phyloP scores from a whole-genome alignment of 2,797 vertebrate species.

The Artibeus lituratus region DNA sequence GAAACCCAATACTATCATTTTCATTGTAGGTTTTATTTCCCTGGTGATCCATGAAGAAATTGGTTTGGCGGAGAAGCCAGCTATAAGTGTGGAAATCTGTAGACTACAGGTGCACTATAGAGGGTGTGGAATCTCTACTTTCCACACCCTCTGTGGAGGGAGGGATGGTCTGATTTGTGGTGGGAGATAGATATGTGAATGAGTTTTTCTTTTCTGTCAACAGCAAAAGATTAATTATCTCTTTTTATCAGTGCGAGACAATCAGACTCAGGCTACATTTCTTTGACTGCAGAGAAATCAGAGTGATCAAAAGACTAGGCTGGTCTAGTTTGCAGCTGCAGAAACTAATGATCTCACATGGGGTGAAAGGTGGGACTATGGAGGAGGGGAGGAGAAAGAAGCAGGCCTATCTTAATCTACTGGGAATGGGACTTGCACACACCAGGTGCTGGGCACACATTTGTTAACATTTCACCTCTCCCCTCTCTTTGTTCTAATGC shows the following conservation, averaged over 20 bases:
- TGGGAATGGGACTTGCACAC: background rate
- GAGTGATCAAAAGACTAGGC: background rate
- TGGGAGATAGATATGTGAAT: too few relatives aligned
- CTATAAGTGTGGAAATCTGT: background rate
- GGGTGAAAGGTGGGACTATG: too few relatives aligned
- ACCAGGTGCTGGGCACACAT: too few relatives aligned
- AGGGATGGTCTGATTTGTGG: background rate
- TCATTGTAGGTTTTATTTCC: constrained; percentile 68
- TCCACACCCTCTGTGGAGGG: background rate
- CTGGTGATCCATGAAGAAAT: constrained; percentile 54
- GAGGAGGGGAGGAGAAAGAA: background rate
- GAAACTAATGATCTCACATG: background rate
- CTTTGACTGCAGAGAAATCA: background rate
- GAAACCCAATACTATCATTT: constrained; percentile 58
- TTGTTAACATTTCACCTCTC: background rate
- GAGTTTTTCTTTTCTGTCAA: background rate
- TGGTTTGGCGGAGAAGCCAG: constrained; percentile 24
- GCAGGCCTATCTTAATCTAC: background rate
- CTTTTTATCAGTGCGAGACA: background rate
- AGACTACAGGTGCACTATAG: background rate
- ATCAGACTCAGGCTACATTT: background rate
- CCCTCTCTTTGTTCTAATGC: background rate
- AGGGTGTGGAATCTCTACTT: background rate
- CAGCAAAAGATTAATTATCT: background rate
- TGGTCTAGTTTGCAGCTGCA: background rate